Conservation (phyloP, 1,140 invertebrate genomes). For the Drosophila chauvacae region DNA sequence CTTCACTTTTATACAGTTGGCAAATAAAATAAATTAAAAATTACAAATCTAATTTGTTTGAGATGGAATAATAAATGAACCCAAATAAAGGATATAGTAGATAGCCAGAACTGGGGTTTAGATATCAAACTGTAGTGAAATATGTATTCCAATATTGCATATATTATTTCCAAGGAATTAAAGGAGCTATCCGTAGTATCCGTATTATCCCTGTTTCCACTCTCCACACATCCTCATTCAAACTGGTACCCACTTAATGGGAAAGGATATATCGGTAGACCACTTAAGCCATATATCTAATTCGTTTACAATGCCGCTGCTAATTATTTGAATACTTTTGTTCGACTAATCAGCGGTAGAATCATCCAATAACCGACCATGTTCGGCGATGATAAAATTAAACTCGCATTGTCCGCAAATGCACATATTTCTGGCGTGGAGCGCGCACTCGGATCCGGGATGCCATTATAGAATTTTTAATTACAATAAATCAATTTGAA, state of each 20-base stretch:
- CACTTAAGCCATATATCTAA: background rate
- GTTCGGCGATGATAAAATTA: slow-evolving; percentile 40
- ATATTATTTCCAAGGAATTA: too few relatives aligned
- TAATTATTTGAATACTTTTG: slow-evolving; percentile 51
- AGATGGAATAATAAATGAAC: too few relatives aligned
- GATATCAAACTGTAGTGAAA: too few relatives aligned
- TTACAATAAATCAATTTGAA: slow-evolving; percentile 82
- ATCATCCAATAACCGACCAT: slow-evolving; percentile 34
- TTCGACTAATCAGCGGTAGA: slow-evolving; percentile 40
- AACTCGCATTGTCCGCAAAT: slow-evolving; percentile 44
- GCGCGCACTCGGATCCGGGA: slow-evolving; percentile 12
- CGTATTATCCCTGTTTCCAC: background rate
- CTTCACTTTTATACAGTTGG: background rate
- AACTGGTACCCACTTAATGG: background rate
- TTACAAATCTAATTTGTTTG: background rate
- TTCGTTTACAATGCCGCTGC: slow-evolving; percentile 6
- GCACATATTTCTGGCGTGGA: slow-evolving; percentile 28
- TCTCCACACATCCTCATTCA: background rate
- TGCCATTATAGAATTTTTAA: slow-evolving; percentile 77
- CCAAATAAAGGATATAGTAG: too few relatives aligned
- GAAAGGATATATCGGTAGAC: slow-evolving; percentile 1
- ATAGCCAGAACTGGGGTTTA: too few relatives aligned
- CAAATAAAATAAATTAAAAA: background rate
- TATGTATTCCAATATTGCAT: too few relatives aligned
- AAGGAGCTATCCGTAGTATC: too few relatives aligned